Percentiles rank a stretch among this genome's conserved stretches.
Evolutionary conservation across 2,888 invertebrate genomes (phyloP).

Genomic region (Clusia tigrina): DNA sequence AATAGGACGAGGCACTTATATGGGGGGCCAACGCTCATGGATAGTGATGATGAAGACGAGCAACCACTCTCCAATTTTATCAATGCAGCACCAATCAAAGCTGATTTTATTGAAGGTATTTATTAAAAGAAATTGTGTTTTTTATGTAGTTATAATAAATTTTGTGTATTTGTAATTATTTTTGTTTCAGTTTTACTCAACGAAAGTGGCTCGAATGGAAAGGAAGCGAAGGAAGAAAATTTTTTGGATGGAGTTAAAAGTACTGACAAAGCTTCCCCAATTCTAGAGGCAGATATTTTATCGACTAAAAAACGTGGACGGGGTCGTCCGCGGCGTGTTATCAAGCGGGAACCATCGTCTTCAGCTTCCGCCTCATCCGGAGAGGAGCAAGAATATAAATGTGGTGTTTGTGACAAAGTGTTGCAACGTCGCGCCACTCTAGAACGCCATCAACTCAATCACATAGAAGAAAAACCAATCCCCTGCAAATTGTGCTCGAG

Average conservation of each 20-base stretch:
- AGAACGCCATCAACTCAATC: slow-evolving; percentile 42
- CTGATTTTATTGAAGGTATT: slow-evolving; percentile 24
- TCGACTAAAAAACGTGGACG: slow-evolving; percentile 7
- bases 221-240: not conserved
- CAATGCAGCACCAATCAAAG: not conserved
- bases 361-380: no score
- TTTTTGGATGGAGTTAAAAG: no score
- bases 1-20: no score
- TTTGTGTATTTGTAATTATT: not conserved
- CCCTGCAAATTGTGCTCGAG: slow-evolving; percentile 64
- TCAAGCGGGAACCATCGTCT: not conserved
- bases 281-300: slow-evolving; percentile 1
- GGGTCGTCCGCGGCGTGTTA: slow-evolving; percentile 14
- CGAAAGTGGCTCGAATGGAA: not conserved
- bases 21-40: not conserved
- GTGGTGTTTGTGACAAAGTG: slow-evolving; percentile 63
- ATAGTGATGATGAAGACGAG: slow-evolving; percentile 36
- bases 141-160: not conserved
- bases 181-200: slow-evolving; percentile 12
- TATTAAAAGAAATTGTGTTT: not conserved
- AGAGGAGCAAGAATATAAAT: slow-evolving; percentile 60
- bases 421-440: slow-evolving; percentile 55
- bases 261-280: not conserved
- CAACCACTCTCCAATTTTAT: slow-evolving; percentile 35
- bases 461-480: slow-evolving; percentile 41